Conservation (phyloP, 2,888 invertebrate genomes). For the Amphipyra berbera region DNA sequence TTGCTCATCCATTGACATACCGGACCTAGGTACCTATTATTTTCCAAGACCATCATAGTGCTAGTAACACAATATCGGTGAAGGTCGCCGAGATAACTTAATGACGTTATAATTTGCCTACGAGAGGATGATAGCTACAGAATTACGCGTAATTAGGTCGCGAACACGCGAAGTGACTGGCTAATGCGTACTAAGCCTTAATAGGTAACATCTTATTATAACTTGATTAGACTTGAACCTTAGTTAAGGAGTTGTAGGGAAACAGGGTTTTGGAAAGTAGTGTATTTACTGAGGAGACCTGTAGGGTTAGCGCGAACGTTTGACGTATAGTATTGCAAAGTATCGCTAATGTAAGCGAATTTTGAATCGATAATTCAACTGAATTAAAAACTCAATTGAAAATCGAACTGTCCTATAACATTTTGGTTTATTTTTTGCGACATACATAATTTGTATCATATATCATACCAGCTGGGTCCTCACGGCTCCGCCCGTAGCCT, state of each 20-base stretch:
- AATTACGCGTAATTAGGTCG: conserved; percentile 41
- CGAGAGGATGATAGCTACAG: conserved; percentile 35
- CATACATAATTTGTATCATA: too few species aligned
- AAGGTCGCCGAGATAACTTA: conserved; percentile 44
- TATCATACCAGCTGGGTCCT: too few species aligned
- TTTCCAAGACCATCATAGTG: conserved; percentile 12
- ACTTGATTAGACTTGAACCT: conserved; percentile 25
- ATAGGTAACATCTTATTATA: conserved; percentile 27
- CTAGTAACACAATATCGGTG: conserved; percentile 41
- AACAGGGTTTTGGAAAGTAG: not conserved
- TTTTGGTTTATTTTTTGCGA: too few species aligned
- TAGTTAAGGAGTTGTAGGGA: conserved; percentile 9
- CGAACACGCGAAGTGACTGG: conserved; percentile 23
- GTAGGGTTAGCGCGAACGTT: too few species aligned
- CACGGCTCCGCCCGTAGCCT: too few species aligned
- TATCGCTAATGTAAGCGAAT: too few species aligned
- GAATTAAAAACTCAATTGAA: too few species aligned
- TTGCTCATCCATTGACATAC: conserved; percentile 18
- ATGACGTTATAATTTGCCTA: conserved; percentile 48
- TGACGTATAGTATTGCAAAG: too few species aligned
- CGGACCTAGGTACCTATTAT: conserved; percentile 11
- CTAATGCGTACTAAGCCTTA: conserved; percentile 32
- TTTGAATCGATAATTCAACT: too few species aligned
- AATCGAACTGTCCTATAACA: too few species aligned
- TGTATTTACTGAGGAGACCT: too few species aligned